Base-by-base conservation (phyloP, 2,113 vertebrate genomes). In the Gallinago media region DNA sequence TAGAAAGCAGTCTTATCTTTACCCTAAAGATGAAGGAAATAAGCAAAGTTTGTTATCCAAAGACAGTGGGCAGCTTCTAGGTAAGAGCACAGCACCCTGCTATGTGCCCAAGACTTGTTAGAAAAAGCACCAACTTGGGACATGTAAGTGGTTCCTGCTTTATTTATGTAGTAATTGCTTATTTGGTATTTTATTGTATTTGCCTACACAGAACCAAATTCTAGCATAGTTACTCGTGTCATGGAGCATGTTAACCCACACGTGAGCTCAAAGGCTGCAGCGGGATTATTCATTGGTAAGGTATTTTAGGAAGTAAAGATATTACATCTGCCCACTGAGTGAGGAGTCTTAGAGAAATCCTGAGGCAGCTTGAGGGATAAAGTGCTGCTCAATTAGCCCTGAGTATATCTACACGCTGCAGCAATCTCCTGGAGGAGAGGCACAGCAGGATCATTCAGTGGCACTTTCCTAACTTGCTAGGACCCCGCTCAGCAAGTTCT, bases 241-340 rank as follows among this genome's bases (percentile, higher is more conserved):
- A 9, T 56, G 61, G 68, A 84, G 61, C 72, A 8, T 77, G 63
- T 90, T 86, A 92, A 67, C 93, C 86, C 95, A 92, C 88, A 90
- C 5, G 71, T 93, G 90, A 95, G 72, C 75, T 93, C 63, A 46
- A 38, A 52, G 90, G 55, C 82, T 83, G 92, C 72, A 59, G 61
- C 31, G 63, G 93, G 96, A 97, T 97, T 96, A 97, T 90, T 97
- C 82, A 85, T 67, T 1, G 34, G 74, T 95, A 97, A 96, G 94
- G 85, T 95, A 96, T 97, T 96, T 96, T 97, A 94, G 89, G 95
- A 97, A 96, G 87, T 96, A 95, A 97, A 96, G 94, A 91, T 95
- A 92, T 93, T 94, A 74, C 85, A 93, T 96, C 92, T 97, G 79
- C 83, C 95, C 94, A 90, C 95, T 96, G 82, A 80, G 95, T 86